phyloP scores from a whole-genome alignment of 2,797 vertebrate genomes.

The Hyperoplus lanceolatus region DNA sequence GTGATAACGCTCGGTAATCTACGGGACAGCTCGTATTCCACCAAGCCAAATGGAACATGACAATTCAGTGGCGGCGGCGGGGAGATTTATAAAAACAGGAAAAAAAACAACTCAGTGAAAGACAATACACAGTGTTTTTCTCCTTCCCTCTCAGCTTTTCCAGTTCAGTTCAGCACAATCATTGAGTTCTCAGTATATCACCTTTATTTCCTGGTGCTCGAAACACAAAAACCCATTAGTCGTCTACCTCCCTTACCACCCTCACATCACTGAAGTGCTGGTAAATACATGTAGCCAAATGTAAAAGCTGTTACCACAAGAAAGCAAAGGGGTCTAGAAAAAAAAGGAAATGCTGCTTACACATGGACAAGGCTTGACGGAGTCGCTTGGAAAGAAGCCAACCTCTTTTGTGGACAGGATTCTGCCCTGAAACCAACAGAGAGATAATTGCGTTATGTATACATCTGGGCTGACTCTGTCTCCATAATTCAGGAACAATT shows the following conservation, averaged over 20 bases:
- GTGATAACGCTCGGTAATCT: conserved; percentile 62
- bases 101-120: background rate
- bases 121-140: background rate
- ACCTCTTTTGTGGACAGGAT: conserved; percentile 93
- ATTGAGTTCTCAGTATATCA: background rate
- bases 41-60: conserved; percentile 38
- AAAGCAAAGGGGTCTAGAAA: background rate
- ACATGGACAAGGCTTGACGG: conserved; percentile 95
- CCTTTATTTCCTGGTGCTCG: conserved; percentile 13
- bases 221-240: conserved; percentile 20
- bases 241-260: background rate
- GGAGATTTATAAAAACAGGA: background rate
- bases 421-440: conserved; percentile 89
- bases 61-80: background rate
- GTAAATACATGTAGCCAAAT: conserved; percentile 3
- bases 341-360: conserved; percentile 86
- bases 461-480: conserved; percentile 63
- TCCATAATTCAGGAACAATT: conserved; percentile 82
- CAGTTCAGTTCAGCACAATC: background rate
- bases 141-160: too few species aligned
- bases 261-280: background rate
- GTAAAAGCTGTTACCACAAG: background rate
- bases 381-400: conserved; percentile 97
- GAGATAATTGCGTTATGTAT: conserved; percentile 75
- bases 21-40: conserved; percentile 19